phyloP scores from a whole-genome alignment of 1,140 invertebrate genomes.

The Yoshiicerus persimilis region DNA sequence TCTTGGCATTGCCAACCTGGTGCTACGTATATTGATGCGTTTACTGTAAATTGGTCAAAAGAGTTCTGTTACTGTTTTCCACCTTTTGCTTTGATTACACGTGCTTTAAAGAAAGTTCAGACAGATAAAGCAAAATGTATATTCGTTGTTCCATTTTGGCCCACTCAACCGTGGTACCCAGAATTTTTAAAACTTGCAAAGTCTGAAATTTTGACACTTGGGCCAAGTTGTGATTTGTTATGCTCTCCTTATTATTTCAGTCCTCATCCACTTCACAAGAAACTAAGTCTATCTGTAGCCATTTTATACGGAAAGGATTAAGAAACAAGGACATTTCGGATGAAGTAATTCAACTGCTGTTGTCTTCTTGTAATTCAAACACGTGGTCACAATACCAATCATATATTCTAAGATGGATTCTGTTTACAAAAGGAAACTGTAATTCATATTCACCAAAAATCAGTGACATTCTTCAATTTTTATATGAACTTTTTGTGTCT shows the following conservation, averaged over 20 bases:
- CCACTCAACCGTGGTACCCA: background rate
- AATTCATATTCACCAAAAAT: no score
- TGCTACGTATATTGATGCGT: background rate
- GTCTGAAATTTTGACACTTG: background rate
- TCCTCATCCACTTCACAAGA: background rate
- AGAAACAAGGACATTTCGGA: no score
- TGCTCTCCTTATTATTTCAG: background rate
- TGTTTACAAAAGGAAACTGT: background rate
- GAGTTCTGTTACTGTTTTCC: constrained; percentile 22
- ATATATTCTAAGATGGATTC: background rate
- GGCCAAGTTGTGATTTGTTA: background rate
- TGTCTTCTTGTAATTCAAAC: background rate
- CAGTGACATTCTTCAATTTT: no score
- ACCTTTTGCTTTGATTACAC: background rate
- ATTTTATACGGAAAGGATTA: background rate
- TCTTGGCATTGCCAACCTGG: background rate
- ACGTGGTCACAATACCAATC: background rate
- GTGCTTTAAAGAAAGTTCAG: background rate
- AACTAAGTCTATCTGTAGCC: background rate
- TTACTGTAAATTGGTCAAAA: background rate
- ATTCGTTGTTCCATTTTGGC: background rate
- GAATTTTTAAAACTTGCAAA: background rate
- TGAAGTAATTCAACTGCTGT: no score
- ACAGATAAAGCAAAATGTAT: constrained; percentile 7
- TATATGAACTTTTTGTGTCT: no score